Base-by-base conservation (phyloP, 1,140 invertebrate species). In the Drosophila sproati region DNA sequence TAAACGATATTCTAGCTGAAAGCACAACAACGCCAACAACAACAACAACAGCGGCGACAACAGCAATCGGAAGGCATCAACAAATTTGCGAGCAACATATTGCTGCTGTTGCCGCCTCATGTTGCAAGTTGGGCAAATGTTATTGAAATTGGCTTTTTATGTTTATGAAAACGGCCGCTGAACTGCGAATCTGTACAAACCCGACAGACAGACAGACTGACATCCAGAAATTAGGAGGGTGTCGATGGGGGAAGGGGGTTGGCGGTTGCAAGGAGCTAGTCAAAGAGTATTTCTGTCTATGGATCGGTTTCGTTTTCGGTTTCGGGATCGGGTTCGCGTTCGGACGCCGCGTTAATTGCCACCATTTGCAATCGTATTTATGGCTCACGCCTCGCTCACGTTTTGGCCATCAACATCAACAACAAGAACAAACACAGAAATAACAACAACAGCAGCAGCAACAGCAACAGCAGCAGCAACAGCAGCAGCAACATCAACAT, bases 121-220 rank as follows among this genome's bases (percentile, higher is more conserved):
- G 80, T 85, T 74, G 80, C 80, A 77, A 77, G 37, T 35, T 71
- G 45, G 35, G 68, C 67, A 86, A 89, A 90, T 89, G 85, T 90
- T 89, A 90, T 89, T 89, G 85, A 89, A 89, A 89, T 89, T 89
- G 85, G 86, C 81, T 89, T 89, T 89, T 89, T 90, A 89, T 89
- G 85, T 89, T 90, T 86, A 81, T 86, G 78, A 82, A 88, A 86
- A 85, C 82, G 77, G 63, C 41, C 77, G 63, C 80, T 82, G 62
- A 82, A 71, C 66, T 74, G 75, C 51, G 29, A 12, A 35, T 47
- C 31, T 35, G 6, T 34, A 35, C 5, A 12, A 31, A 20, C 20
- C 20, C 20, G 20, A 20, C 20, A 20, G 20, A 2, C 20, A 20
- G 20, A 20, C 20, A 20, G 20, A 20, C 20, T 1, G 20, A 20